phyloP scores from a whole-genome alignment of 2,113 vertebrate species.

The Kryptolebias marmoratus region DNA sequence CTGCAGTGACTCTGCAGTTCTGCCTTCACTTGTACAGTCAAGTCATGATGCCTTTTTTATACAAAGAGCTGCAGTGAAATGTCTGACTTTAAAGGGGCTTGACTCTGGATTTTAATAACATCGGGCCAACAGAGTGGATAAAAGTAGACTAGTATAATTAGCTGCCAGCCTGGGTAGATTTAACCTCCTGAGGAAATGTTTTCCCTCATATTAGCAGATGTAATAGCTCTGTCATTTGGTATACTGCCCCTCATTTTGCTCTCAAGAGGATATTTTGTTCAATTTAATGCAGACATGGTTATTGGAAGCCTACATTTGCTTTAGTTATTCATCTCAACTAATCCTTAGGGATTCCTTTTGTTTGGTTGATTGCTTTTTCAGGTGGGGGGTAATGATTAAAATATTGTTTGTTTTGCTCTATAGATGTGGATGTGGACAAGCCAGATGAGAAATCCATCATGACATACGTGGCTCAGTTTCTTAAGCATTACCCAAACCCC shows the following conservation, averaged over 20 bases:
- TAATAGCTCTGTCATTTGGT: not conserved
- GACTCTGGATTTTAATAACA: constrained; percentile 44
- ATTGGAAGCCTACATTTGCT: not conserved
- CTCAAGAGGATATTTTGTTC: not conserved
- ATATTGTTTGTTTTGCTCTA: constrained; percentile 37
- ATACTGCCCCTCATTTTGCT: not conserved
- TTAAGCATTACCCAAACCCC: constrained; percentile 91
- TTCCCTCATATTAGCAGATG: constrained; percentile 10
- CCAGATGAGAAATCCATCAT: constrained; percentile 99
- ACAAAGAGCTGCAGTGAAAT: constrained; percentile 18
- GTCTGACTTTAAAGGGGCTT: constrained; percentile 19
- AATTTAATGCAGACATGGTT: not conserved
- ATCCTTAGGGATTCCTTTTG: too few species aligned
- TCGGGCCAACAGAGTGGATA: constrained; percentile 40
- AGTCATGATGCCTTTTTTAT: constrained; percentile 48
- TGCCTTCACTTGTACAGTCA: constrained; percentile 32
- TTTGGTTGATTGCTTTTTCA: too few species aligned
- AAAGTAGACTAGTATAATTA: constrained; percentile 55
- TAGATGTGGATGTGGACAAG: constrained; percentile 98
- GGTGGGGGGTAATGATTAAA: not conserved
- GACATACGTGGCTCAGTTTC: constrained; percentile 98
- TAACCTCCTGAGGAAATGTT: constrained; percentile 26
- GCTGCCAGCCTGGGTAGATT: constrained; percentile 38
- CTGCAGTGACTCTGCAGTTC: constrained; percentile 65
- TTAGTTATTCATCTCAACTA: not conserved